Evolutionary conservation across 2,113 vertebrate species (phyloP), one percentile per base, ranked within the genome.

Genomic region (Gopherus evgoodei): DNA sequence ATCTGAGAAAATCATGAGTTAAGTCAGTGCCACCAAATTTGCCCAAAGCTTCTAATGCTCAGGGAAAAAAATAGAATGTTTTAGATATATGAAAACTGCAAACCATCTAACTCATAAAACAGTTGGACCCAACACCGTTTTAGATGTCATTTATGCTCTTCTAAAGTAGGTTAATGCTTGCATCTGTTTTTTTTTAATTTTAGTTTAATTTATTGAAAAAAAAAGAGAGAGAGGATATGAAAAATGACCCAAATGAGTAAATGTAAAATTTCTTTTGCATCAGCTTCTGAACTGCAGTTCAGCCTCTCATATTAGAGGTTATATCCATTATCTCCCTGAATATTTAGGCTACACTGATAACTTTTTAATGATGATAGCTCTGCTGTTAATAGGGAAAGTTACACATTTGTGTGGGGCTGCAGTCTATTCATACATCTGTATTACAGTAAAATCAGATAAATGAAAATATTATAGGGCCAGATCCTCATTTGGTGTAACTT

Each of bases 11-110:
- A 95, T 50, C 79, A 14, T 88, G 92, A 42, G 88, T 93, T 96
- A 87, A 96, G 95, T 95, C 92, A 97, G 87, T 97, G 88, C 92
- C 90, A 98, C 91, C 93, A 95, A 90, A 94, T 94, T 95, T 93
- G 90, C 94, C 90, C 72, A 96, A 96, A 87, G 75, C 91, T 97
- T 94, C 92, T 93, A 93, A 89, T 90, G 93, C 93, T 62, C 93
- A 97, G 56, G 94, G 86, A 94, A 94, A 90, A 96, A 84, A 93
- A 79, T 84, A 96, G 93, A 96, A 93, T 96, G 76, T 59, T 97
- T 91, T 93, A 93, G 91, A 87, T 97, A 93, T 91, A 96, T 87
- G 50, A 94, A 97, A 95, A 96, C 81, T 88, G 82, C 95, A 97
- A 98, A 87, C 90, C 52, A 27, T 86, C 95, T 84, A 95, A 85